Evolutionary conservation across 2,113 vertebrate genomes (phyloP).

Genomic region (Aphelocoma coerulescens): DNA sequence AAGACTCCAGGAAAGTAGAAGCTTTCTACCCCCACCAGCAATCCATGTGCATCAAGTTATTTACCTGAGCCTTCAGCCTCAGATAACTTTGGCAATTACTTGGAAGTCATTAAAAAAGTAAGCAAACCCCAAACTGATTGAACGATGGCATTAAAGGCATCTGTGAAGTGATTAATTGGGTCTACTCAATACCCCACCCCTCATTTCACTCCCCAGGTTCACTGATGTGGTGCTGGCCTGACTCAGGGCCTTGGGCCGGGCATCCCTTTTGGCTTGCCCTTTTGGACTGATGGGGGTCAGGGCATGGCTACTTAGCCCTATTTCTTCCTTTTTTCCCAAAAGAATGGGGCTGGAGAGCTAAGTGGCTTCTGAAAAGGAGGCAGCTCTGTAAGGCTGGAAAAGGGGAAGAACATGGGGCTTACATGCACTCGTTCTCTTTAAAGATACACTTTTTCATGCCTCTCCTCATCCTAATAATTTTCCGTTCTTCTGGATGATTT

Average conservation of each 20-base stretch:
- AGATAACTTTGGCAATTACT: not conserved
- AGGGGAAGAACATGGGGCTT: not conserved
- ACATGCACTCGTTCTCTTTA: not conserved
- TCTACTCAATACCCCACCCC: not conserved
- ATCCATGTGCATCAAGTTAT: not conserved
- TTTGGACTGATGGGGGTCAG: not conserved
- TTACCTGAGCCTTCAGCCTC: not conserved
- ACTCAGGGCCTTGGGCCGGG: not conserved
- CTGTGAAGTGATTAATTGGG: not conserved
- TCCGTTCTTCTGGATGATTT: slow-evolving; percentile 8
- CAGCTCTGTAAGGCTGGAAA: not conserved
- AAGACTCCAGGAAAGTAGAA: not conserved
- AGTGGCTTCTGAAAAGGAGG: not conserved
- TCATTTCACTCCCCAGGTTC: accelerated
- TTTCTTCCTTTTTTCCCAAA: not conserved
- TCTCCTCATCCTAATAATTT: not conserved
- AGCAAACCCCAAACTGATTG: not conserved
- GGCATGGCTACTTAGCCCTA: not conserved
- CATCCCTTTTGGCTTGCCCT: not conserved
- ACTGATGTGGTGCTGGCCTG: accelerated
- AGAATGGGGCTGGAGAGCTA: not conserved
- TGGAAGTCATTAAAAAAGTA: not conserved
- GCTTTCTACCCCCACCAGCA: not conserved
- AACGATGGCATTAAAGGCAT: not conserved
- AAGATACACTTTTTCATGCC: not conserved